phyloP scores from a whole-genome alignment of 2,888 invertebrate genomes.

The Mesorhabditis spiculigera region DNA sequence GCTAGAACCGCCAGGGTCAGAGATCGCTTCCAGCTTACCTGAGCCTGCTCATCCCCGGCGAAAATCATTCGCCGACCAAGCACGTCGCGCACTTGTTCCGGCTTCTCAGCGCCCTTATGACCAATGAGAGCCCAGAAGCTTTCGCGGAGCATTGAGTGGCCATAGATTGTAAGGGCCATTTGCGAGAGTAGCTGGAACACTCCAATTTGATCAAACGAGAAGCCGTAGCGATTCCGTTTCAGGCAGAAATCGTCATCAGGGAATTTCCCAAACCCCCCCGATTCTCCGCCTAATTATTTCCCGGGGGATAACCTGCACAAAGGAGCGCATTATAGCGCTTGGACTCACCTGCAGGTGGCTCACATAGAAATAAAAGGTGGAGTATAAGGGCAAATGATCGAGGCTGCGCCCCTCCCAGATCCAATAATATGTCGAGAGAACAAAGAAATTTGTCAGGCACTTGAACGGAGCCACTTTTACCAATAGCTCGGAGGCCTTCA shows the following conservation, averaged over 20 bases:
- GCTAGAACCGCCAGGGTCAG: no score
- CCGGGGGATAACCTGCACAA: background rate
- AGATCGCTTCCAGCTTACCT: background rate
- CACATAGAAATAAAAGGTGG: constrained; percentile 2
- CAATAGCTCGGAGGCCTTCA: background rate
- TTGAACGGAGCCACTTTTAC: background rate
- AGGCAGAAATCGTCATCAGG: no score
- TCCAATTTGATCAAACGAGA: no score
- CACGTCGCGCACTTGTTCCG: background rate
- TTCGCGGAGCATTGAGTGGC: background rate
- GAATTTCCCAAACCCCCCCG: no score
- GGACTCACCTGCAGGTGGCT: constrained; percentile 1
- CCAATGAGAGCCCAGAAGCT: background rate
- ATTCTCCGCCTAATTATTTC: no score
- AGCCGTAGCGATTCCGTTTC: no score
- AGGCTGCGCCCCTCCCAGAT: background rate
- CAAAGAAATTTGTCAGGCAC: constrained; percentile 1
- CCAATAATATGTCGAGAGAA: background rate
- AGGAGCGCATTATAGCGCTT: background rate
- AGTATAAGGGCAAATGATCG: background rate
- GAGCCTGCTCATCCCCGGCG: background rate
- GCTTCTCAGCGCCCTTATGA: background rate
- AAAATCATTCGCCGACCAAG: background rate
- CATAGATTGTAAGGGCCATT: background rate
- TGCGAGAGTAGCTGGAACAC: background rate